phyloP scores from a whole-genome alignment of 23 tunicate species.

The Corella eumyota region DNA sequence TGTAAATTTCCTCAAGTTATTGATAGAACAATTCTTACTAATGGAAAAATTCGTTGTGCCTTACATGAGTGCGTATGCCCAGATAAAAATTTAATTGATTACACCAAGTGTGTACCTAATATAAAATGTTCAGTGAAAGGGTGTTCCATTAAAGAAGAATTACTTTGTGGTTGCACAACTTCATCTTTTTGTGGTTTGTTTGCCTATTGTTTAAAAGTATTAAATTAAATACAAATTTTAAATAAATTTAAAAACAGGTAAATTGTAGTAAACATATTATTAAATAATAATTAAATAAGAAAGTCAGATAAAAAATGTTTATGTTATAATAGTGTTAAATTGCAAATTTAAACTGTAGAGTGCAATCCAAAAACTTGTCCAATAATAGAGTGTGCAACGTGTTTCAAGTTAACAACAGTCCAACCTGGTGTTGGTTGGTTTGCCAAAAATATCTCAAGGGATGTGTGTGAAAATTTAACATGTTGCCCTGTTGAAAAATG shows the following conservation, averaged over 20 bases:
- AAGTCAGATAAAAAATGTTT: background rate
- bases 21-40: background rate
- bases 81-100: background rate
- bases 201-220: too few species aligned
- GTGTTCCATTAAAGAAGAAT: background rate
- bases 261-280: too few species aligned
- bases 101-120: background rate
- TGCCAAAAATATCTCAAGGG: background rate
- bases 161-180: background rate
- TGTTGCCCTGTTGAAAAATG: background rate
- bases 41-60: background rate
- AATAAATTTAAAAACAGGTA: too few species aligned
- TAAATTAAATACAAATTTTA: too few species aligned
- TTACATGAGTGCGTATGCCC: slow-evolving; percentile 11
- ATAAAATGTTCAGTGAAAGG: background rate
- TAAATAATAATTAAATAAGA: background rate
- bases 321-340: background rate
- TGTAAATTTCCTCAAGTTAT: background rate
- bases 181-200: slow-evolving; percentile 4
- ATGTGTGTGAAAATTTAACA: background rate
- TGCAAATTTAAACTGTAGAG: background rate
- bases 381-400: background rate
- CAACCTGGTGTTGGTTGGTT: too few species aligned
- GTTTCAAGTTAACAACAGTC: background rate
- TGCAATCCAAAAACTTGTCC: slow-evolving; percentile 2